Evolutionary conservation across 1,140 invertebrate species (phyloP).

Genomic region (Pomacea maculata): DNA sequence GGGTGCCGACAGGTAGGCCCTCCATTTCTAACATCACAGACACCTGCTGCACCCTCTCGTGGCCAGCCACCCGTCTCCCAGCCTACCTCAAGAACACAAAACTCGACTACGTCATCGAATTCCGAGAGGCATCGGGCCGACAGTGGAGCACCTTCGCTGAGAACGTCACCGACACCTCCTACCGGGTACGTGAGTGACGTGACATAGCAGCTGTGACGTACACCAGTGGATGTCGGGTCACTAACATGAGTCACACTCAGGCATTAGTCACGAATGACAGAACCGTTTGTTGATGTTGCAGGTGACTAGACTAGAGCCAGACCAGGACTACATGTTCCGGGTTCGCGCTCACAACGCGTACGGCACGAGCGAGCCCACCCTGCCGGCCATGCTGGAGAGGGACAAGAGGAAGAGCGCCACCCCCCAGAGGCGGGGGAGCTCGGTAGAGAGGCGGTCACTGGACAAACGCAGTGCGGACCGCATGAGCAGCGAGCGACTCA

Average conservation of each 20-base stretch:
- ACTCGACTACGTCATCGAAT: slow-evolving; percentile 55
- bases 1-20: slow-evolving; percentile 76
- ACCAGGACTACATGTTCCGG: slow-evolving; percentile 83
- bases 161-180: slow-evolving; percentile 41
- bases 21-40: slow-evolving; percentile 88
- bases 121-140: slow-evolving; percentile 49
- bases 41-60: slow-evolving; percentile 80
- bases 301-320: slow-evolving; percentile 42
- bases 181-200: slow-evolving; percentile 28
- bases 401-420: slow-evolving; percentile 20
- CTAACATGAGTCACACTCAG: too few relatives aligned
- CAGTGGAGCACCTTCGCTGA: slow-evolving; percentile 46
- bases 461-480: slow-evolving; percentile 12
- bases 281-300: background rate
- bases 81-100: slow-evolving; percentile 48
- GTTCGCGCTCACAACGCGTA: slow-evolving; percentile 93
- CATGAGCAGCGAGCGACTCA: slow-evolving; percentile 16
- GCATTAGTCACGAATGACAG: too few relatives aligned
- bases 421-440: slow-evolving; percentile 23
- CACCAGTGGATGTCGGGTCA: too few relatives aligned
- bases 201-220: too few relatives aligned
- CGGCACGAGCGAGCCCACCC: slow-evolving; percentile 59
- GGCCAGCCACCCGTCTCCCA: slow-evolving; percentile 80
- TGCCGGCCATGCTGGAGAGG: slow-evolving; percentile 61
- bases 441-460: slow-evolving; percentile 19